Evolutionary conservation across 2,113 vertebrate species (phyloP).

Genomic region (Pseudopodoces humilis): DNA sequence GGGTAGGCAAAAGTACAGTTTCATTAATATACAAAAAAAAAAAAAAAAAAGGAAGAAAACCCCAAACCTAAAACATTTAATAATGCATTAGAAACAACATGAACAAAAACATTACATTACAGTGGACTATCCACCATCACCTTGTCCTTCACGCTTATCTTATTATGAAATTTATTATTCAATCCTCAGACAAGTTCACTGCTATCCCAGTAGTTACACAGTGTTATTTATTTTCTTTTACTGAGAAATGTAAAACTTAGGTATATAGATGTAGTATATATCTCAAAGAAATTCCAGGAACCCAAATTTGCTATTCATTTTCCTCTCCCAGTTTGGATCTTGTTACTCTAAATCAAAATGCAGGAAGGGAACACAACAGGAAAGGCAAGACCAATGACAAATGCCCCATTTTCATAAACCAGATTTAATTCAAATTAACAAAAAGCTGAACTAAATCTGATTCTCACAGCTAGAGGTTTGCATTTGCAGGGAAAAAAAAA

Average conservation of each 20-base stretch:
- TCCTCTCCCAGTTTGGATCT: neutral
- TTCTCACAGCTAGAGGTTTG: neutral
- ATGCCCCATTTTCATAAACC: neutral
- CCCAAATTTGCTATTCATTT: neutral
- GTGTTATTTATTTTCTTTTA: neutral
- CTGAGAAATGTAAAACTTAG: neutral
- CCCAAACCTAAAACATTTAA: neutral
- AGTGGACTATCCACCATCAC: neutral
- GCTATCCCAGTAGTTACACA: neutral
- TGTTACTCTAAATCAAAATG: neutral
- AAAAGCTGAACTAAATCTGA: neutral
- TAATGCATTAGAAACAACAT: neutral
- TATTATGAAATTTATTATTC: neutral
- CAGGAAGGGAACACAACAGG: neutral
- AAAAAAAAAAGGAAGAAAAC: neutral
- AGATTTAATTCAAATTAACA: slow-evolving; percentile 27
- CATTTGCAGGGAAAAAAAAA: neutral
- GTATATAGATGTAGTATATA: neutral
- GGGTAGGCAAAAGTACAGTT: neutral
- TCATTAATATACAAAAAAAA: neutral
- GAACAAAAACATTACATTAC: neutral
- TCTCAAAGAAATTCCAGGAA: neutral
- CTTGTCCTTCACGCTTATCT: neutral
- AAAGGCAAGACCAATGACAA: slow-evolving; percentile 5
- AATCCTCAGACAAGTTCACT: neutral